These are phyloP conservation scores for Scaptomyza reducta DNA, from an alignment of 2,888 invertebrate species.

Conservation along the genomic window DNA sequence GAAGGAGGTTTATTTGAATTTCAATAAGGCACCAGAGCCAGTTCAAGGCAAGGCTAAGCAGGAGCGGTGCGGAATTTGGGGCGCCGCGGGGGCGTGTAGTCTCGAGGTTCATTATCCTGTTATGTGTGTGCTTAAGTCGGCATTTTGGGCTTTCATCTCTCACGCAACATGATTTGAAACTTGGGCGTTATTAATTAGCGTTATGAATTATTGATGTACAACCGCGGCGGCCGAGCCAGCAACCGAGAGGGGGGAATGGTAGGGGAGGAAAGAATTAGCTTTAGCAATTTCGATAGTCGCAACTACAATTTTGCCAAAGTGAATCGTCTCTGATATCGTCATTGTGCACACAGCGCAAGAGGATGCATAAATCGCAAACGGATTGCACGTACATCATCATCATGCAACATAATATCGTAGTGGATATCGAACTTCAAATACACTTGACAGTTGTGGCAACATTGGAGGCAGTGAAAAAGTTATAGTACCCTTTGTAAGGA, in stretches of 20 bases:
- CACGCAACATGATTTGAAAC: slow-evolving; percentile 59
- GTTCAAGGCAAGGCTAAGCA: neutral
- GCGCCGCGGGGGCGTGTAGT: slow-evolving; percentile 20
- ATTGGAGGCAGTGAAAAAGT: neutral
- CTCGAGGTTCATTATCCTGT: slow-evolving; percentile 72
- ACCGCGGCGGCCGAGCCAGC: neutral
- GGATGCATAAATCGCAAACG: slow-evolving; percentile 76
- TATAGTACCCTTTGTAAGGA: neutral
- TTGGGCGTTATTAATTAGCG: slow-evolving; percentile 84
- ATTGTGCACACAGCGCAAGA: slow-evolving; percentile 46
- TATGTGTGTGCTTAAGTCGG: slow-evolving; percentile 63
- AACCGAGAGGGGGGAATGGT: neutral
- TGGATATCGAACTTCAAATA: neutral
- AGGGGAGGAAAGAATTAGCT: neutral
- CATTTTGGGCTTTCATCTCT: slow-evolving; percentile 70
- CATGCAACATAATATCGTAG: slow-evolving; percentile 27
- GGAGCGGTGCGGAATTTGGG: neutral
- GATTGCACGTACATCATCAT: slow-evolving; percentile 65
- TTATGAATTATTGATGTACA: slow-evolving; percentile 83
- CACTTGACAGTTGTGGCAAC: neutral
- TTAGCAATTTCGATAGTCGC: slow-evolving; percentile 42
- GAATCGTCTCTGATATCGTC: slow-evolving; percentile 64
- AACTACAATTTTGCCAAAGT: slow-evolving; percentile 34
- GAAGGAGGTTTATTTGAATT: slow-evolving; percentile 76
- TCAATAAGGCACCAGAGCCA: slow-evolving; percentile 69